Evolutionary conservation across 1,140 invertebrate species (phyloP), one percentile per base, ranked within the genome.

Genomic region (Lordiphosa stackelbergi): DNA sequence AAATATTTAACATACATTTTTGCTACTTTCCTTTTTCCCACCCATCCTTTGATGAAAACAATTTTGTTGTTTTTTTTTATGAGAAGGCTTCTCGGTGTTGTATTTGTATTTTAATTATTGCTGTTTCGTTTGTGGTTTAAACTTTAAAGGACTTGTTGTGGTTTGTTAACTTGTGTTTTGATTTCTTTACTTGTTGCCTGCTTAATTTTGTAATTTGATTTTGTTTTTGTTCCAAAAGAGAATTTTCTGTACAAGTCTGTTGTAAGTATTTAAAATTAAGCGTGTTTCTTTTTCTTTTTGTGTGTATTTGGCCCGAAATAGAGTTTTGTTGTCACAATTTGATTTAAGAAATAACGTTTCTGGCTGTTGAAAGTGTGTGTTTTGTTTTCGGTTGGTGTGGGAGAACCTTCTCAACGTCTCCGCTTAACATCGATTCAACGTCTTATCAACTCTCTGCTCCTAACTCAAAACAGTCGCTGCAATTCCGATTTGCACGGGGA

Each of bases 21-120:
- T 22, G 2, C 2, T 3, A 4, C 2, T 3, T 22, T 22, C 19
- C 19, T 24, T 24, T 24, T 31, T 8, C 8, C 28, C 16, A 12
- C 40, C 8, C 16, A 22, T 19, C 2, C 19, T 19, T 11, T 12
- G 8, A 12, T 8, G 9, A 28, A 11, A 12, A 45, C 1, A 4
- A 36, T 12, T 9, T 7, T 34, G 11, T 7, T 48, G 40, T 7
- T 41, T 51, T 61, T 46, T 75, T 81, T 55, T 66, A 71, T 83
- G 75, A 79, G 75, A 79, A 79, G 75, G 75, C 75, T 83, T 83
- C 71, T 79, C 77, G 77, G 77, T 79, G 66, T 79, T 75, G 57
- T 60, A 28, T 45, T 68, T 70, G 69, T 68, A 68, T 77, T 81
- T 79, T 79, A 63, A 79, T 83, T 79, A 72, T 75, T 83, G 77